Evolutionary conservation across 2,888 invertebrate species (phyloP).

Genomic region (Zele albiditarsus): DNA sequence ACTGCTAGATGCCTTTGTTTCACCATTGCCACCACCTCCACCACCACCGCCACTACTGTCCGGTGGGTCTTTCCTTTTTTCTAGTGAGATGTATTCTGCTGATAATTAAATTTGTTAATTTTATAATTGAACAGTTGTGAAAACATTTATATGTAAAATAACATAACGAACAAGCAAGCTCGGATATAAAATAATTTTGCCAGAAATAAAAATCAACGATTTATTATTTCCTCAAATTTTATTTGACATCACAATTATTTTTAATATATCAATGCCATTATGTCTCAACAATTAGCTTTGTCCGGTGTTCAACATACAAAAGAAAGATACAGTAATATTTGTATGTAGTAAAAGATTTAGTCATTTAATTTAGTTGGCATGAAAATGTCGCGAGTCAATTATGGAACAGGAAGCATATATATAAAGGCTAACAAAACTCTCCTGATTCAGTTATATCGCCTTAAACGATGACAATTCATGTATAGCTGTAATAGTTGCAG

Average conservation of each 20-base stretch:
- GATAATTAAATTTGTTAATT: constrained; percentile 57
- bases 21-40: constrained; percentile 53
- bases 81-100: constrained; percentile 75
- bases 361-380: constrained; percentile 53
- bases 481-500: constrained; percentile 5
- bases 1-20: constrained; percentile 78
- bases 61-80: constrained; percentile 89
- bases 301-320: constrained; percentile 12
- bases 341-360: constrained; percentile 51
- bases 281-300: constrained; percentile 14
- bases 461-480: constrained; percentile 56
- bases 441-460: constrained; percentile 60
- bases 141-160: not conserved
- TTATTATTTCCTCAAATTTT: too few relatives aligned
- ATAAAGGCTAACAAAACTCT: constrained; percentile 43
- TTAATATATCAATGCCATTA: not conserved
- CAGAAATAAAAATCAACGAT: too few relatives aligned
- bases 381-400: constrained; percentile 59
- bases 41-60: constrained; percentile 75
- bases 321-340: constrained; percentile 21
- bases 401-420: constrained; percentile 56
- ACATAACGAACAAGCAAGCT: not conserved
- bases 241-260: not conserved
- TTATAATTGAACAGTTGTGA: not conserved
- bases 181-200: not conserved